Evolutionary conservation across 2,888 invertebrate genomes (phyloP).

Genomic region (Catocala fraxini): DNA sequence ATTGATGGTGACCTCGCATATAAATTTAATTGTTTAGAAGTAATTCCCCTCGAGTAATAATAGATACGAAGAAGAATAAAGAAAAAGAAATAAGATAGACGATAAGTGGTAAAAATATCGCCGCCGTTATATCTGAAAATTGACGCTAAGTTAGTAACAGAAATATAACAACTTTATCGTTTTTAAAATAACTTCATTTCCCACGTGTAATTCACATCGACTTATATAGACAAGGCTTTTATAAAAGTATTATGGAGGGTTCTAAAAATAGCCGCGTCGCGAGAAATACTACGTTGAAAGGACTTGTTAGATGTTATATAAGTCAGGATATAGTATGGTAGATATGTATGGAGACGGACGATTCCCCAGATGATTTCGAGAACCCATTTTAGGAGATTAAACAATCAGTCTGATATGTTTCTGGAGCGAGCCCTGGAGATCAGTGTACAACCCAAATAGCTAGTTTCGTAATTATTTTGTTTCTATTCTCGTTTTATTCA

Average conservation of each 20-base stretch:
- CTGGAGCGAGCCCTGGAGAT: constrained; percentile 54
- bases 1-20: too few species aligned
- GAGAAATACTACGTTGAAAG: constrained; percentile 19
- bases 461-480: constrained; percentile 47
- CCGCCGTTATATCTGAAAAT: background rate
- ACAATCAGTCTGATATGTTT: constrained; percentile 49
- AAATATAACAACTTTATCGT: constrained; percentile 17
- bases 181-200: constrained; percentile 27
- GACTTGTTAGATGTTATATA: constrained; percentile 37
- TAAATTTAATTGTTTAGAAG: too few species aligned
- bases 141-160: background rate
- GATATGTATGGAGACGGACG: constrained; percentile 1
- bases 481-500: constrained; percentile 41
- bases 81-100: too few species aligned
- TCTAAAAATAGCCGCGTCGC: constrained; percentile 38
- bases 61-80: too few species aligned
- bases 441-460: constrained; percentile 47
- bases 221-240: constrained; percentile 22
- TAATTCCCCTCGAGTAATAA: too few species aligned
- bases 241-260: constrained; percentile 20
- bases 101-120: too few species aligned
- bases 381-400: constrained; percentile 55
- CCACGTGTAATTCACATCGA: constrained; percentile 18
- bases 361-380: constrained; percentile 45
- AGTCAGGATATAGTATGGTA: constrained; percentile 23